Percentiles rank a stretch among this genome's conserved stretches.
These are phyloP conservation scores for Copidosoma floridanum DNA, from an alignment of 1,140 invertebrate genomes.

Conservation along the genomic window DNA sequence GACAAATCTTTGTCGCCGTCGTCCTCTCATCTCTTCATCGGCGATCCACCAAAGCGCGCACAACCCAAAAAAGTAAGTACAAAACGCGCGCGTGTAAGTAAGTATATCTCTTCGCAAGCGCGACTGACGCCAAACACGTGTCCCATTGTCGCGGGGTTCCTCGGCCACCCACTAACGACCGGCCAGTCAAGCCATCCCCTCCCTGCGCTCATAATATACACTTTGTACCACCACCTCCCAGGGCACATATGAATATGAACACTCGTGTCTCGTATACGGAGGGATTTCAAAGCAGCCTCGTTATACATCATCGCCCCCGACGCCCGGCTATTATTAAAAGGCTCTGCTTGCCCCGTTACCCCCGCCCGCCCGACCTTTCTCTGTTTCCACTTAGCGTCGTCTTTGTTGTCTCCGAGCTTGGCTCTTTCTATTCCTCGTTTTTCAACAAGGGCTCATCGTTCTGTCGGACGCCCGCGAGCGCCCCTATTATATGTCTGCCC, in stretches of 20 bases:
- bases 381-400: constrained; percentile 10
- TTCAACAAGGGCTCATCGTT: too few relatives aligned
- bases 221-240: too few relatives aligned
- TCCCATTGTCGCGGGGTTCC: constrained; percentile 10
- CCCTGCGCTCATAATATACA: too few relatives aligned
- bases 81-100: not conserved
- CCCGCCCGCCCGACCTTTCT: constrained; percentile 15
- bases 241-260: too few relatives aligned
- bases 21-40: not conserved
- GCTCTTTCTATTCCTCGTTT: too few relatives aligned
- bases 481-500: too few relatives aligned
- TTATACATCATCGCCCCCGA: constrained; percentile 38
- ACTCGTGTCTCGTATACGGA: too few relatives aligned
- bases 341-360: constrained; percentile 31
- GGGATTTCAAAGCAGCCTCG: constrained; percentile 9
- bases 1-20: constrained; percentile 16
- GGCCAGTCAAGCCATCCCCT: not conserved
- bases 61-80: not conserved
- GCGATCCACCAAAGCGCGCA: not conserved
- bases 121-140: constrained; percentile 21
- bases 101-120: not conserved
- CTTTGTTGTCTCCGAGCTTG: constrained; percentile 15
- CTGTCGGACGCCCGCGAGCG: too few relatives aligned
- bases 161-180: constrained; percentile 9
- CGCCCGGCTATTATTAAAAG: constrained; percentile 45